A percentile compares a stretch with the other conserved stretches of the same genome.
Evolutionary conservation across 1,140 invertebrate species (phyloP).

Genomic region (Melanaphis sacchari): DNA sequence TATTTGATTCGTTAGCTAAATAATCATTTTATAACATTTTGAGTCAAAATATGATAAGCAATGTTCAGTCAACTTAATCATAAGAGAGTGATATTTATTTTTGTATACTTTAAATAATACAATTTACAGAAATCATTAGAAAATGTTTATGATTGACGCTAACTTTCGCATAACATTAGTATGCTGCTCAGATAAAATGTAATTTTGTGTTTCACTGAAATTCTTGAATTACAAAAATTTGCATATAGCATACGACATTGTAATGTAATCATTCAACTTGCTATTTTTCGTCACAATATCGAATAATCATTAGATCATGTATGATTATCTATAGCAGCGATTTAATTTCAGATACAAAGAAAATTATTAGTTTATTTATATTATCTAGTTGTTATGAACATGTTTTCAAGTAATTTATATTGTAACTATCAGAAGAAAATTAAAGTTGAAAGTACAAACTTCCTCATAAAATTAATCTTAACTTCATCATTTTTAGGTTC

Average conservation of each 20-base stretch:
- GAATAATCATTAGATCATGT: background rate
- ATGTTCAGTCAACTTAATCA: background rate
- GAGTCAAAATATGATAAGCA: background rate
- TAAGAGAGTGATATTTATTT: background rate
- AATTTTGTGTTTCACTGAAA: background rate
- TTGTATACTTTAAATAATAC: background rate
- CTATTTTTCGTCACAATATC: background rate
- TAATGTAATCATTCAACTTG: background rate
- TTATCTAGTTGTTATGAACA: background rate
- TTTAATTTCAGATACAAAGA: background rate
- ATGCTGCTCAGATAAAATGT: background rate
- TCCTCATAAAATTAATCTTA: background rate
- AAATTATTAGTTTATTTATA: background rate
- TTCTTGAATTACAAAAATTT: background rate
- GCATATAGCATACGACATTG: background rate
- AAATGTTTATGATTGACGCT: background rate
- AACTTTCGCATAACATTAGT: background rate
- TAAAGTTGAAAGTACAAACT: background rate
- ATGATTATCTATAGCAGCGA: background rate
- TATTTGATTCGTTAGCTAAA: constrained; percentile 11
- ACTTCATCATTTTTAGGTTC: background rate
- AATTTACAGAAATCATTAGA: background rate
- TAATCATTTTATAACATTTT: background rate
- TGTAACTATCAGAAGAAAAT: background rate
- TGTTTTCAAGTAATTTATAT: background rate